Conservation (phyloP, 37 sponge, comb jelly and placozoan genomes). For the Spongilla lacustris region DNA sequence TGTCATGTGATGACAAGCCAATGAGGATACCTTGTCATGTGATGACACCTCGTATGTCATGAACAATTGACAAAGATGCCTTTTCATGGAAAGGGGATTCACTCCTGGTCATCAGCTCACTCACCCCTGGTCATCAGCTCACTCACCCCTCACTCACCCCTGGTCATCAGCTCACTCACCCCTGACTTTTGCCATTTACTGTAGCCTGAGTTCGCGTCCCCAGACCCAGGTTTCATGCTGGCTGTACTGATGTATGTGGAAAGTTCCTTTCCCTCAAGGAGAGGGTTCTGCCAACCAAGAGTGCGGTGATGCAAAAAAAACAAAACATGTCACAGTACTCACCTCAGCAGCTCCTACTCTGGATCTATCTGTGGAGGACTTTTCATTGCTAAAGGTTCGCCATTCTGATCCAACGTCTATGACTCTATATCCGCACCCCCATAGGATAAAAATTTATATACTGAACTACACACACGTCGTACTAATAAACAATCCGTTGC, state of each 20-base stretch:
- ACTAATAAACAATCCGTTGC: neutral
- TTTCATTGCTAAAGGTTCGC: conserved; percentile 98
- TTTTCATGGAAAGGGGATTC: too few species aligned
- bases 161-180: conserved; percentile 20
- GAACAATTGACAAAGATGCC: too few species aligned
- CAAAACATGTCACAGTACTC: neutral
- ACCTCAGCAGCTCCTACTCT: conserved; percentile 96
- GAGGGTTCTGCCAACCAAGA: conserved; percentile 63
- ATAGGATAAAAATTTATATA: neutral
- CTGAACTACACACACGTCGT: neutral
- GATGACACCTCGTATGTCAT: too few species aligned
- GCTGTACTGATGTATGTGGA: conserved; percentile 79
- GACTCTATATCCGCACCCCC: conserved; percentile 59
- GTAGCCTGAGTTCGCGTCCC: conserved; percentile 31
- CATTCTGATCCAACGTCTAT: conserved; percentile 99
- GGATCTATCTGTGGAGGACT: conserved; percentile 75
- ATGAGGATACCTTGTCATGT: too few species aligned
- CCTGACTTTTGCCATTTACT: conserved; percentile 73
- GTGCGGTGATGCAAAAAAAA: neutral
- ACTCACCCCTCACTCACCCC: too few species aligned
- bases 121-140: too few species aligned
- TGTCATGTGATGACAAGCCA: too few species aligned
- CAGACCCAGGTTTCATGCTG: conserved; percentile 41
- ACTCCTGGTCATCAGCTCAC: too few species aligned
- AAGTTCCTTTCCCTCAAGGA: conserved; percentile 72